Percentiles rank a stretch among this genome's conserved stretches.
phyloP scores from a whole-genome alignment of 1,140 invertebrate genomes.

The Palaemon carinicauda region DNA sequence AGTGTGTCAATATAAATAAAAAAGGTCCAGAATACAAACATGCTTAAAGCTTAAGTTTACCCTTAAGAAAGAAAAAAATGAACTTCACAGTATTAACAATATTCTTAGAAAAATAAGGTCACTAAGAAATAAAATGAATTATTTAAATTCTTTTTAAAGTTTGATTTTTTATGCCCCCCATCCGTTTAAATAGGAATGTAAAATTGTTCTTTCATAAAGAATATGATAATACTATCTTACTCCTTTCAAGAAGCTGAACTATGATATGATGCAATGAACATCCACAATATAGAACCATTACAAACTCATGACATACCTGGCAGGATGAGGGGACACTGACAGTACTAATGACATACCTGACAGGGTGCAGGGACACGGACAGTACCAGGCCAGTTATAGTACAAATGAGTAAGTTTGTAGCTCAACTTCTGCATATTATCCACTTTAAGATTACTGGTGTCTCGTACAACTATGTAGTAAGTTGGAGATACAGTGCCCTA shows the following conservation, averaged over 20 bases:
- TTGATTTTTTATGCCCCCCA: no score
- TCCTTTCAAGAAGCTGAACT: background rate
- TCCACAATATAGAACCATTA: background rate
- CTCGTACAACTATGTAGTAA: slow-evolving; percentile 86
- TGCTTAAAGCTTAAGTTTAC: no score
- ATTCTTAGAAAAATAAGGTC: no score
- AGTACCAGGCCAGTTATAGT: slow-evolving; percentile 80
- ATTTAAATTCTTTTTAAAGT: no score
- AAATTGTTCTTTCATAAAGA: no score
- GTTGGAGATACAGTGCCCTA: slow-evolving; percentile 88
- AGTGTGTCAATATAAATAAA: no score
- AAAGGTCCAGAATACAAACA: no score
- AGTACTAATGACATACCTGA: slow-evolving; percentile 71
- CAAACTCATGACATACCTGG: slow-evolving; percentile 67
- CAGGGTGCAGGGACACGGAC: slow-evolving; percentile 91
- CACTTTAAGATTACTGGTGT: slow-evolving; percentile 76
- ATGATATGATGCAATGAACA: background rate
- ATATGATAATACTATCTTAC: no score
- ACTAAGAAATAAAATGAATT: no score
- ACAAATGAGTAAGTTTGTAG: slow-evolving; percentile 84
- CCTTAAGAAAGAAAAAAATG: no score
- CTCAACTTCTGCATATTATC: slow-evolving; percentile 86
- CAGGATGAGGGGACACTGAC: slow-evolving; percentile 91
- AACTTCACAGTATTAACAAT: no score
- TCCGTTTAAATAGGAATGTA: no score